Evolutionary conservation across 2,113 vertebrate genomes (phyloP), one percentile per base, ranked within the genome.

Genomic region (Alouatta palliata): DNA sequence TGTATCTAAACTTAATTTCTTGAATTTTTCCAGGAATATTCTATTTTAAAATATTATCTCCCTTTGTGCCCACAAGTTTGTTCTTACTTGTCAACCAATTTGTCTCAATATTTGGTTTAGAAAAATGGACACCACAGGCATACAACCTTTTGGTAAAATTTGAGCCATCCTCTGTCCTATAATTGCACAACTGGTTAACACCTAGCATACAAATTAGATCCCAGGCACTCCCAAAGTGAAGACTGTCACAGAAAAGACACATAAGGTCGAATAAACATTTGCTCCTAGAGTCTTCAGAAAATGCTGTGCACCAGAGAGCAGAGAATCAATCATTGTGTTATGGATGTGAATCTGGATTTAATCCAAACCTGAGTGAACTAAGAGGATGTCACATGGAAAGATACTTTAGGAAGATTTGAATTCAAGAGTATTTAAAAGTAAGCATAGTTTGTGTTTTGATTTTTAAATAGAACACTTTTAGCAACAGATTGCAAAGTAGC

Each of bases 231-330:
- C 82, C 77, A 96, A 68, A 83, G 47, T 95, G 56, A 93, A 0
- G 0, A 87, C 37, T 96, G 87, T 96, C 94, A 93, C 0, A 0
- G 83, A 96, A 96, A 87, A 20, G 82, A 92, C 76, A 95, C 47
- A 73, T 83, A 96, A 98, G 91, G 97, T 97, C 73, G 87, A 92
- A 97, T 76, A 97, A 97, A 97, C 97, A 96, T 95, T 96, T 87
- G 84, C 97, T 92, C 68, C 52, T 30, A 19, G 89, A 94, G 95
- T 98, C 96, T 90, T 11, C 64, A 94, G 49, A 93, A n/a, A 90
- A 79, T 56, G 56, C 96, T 71, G 30, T 96, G 75, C 56, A 30
- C 16, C 13, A 92, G 93, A 94, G 83, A 98, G n/a, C 1, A 27
- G 68, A 92, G 20, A 96, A 97, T 97, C 95, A 66, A 91, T 98